Base-by-base conservation (phyloP, 2,113 vertebrate species). In the Pteruthius melanotis region DNA sequence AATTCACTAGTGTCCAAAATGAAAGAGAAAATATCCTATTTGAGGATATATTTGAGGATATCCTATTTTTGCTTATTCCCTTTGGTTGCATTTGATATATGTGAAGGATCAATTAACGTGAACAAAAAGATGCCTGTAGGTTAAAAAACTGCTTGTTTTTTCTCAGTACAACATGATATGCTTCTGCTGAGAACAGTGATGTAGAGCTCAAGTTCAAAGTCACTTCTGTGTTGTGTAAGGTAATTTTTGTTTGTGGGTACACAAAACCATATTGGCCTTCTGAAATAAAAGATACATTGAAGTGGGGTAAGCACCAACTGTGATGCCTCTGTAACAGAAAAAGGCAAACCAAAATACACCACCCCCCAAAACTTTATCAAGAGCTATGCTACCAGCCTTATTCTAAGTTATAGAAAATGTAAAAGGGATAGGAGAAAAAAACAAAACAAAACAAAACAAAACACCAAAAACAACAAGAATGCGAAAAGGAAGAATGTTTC, bases 351-450 rank as follows among this genome's bases (percentile, higher is more conserved):
- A n/a, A 49, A 61, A 65, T 24, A 18, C 11, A 18, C 3, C 22
- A 33, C 3, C 5, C 19, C 6, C 15, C 15, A 37, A 20, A 77
- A 35, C 10, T 44, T 12, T 35, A 21, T 14, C 15, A 54, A 24
- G 19, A 44, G 42, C 18, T 79, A 5, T 64, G 19, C 16, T 45
- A 70, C 13, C 24, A 77, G 37, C 22, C 27, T 56, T 40, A 35
- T n/a, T 22, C 16, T 76, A 42, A 69, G 10, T n/a, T 59, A 61
- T 1, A 69, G 13, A 83, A 56, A 39, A n/a, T 10, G 1, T 33
- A 49, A 26, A 7, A 8, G 3, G 3, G 3, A 22, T 22, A 35
- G 2, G 0, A 6, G 7, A 42, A 31, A 21, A 19, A 12, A 6
- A n/a, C n/a, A n/a, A 40, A 40, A 40, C 39, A 40, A 9, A 42